These are phyloP conservation scores for Drosophila suboccidentalis DNA, from an alignment of 2,888 invertebrate species.

Conservation along the genomic window DNA sequence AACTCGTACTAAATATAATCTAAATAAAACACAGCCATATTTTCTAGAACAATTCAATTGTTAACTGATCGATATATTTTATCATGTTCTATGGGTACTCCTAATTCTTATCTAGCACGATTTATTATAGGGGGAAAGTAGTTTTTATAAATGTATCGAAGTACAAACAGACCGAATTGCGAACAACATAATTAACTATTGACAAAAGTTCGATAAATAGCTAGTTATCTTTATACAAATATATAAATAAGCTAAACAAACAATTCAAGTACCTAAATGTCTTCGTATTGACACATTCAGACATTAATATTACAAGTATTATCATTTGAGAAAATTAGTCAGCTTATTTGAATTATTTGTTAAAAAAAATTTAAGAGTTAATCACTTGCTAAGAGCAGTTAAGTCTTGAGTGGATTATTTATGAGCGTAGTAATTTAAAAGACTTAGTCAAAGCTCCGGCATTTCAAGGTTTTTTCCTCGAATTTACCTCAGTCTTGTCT, in stretches of 20 bases:
- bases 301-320: constrained; percentile 5
- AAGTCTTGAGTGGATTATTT: constrained; percentile 6
- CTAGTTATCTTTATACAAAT: constrained; percentile 1
- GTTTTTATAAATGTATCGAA: constrained; percentile 1
- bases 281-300: constrained; percentile 3
- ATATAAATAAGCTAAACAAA: constrained; percentile 5
- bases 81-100: neutral
- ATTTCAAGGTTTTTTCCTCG: constrained; percentile 12
- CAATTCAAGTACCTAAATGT: neutral
- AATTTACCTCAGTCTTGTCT: constrained; percentile 5
- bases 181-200: neutral
- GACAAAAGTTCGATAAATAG: constrained; percentile 1
- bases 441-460: constrained; percentile 4
- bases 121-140: constrained; percentile 4
- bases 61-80: constrained; percentile 3
- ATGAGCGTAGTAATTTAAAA: constrained; percentile 3
- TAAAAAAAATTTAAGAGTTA: neutral
- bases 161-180: neutral
- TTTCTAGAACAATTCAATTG: neutral
- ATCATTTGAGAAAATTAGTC: constrained; percentile 2
- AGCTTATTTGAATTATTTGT: constrained; percentile 2
- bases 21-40: neutral
- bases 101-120: neutral
- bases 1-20: neutral
- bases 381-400: constrained; percentile 1